These are phyloP conservation scores for Helobdella robusta DNA, from an alignment of 2,888 invertebrate genomes.

Conservation along the genomic window DNA sequence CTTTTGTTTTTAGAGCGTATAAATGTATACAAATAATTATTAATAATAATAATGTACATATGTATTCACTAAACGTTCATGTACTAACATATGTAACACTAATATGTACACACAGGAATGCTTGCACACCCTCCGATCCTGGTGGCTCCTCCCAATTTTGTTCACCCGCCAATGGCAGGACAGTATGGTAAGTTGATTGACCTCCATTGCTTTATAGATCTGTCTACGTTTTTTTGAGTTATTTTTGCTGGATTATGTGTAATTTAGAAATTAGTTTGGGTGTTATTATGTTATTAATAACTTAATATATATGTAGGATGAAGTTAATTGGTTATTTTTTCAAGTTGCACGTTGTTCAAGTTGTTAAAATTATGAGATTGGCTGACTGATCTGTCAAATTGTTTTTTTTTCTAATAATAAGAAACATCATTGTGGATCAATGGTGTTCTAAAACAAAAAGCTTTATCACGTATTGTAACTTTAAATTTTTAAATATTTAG, in stretches of 20 bases:
- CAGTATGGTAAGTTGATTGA: conserved; percentile 25
- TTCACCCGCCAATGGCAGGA: conserved; percentile 19
- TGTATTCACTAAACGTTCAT: not conserved
- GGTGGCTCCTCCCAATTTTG: conserved; percentile 36
- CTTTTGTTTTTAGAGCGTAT: too few relatives aligned
- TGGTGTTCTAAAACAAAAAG: too few relatives aligned
- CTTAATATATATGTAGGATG: not conserved
- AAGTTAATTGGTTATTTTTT: not conserved
- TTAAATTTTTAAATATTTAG: too few relatives aligned
- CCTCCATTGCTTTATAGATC: not conserved
- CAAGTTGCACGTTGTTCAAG: not conserved
- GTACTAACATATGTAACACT: conserved; percentile 11
- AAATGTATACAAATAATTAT: too few relatives aligned
- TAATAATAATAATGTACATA: not conserved
- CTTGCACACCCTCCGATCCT: conserved; percentile 36
- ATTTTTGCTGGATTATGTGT: not conserved
- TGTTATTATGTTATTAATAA: too few relatives aligned
- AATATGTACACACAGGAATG: conserved; percentile 19
- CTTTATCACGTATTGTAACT: too few relatives aligned
- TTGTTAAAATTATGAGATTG: not conserved
- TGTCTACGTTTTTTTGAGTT: not conserved
- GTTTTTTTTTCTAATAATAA: too few relatives aligned
- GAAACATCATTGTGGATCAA: too few relatives aligned
- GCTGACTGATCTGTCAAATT: too few relatives aligned
- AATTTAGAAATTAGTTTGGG: not conserved